These are phyloP conservation scores for Rhombomys opimus DNA, from an alignment of 2,113 vertebrate species.

Conservation along the genomic window DNA sequence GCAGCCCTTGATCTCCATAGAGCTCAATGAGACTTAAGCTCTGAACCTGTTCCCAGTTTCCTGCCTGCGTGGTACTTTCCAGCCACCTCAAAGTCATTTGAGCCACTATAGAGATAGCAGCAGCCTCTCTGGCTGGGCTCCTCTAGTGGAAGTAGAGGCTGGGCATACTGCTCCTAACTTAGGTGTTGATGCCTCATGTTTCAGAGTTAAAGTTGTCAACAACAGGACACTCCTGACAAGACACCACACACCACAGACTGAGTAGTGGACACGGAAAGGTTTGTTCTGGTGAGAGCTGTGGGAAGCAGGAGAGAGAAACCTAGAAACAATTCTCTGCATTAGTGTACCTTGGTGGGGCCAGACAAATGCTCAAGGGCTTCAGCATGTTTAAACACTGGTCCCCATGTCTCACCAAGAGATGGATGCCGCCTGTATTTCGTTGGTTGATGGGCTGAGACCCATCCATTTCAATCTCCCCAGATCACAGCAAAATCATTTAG, in stretches of 20 bases:
- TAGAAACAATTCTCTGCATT: neutral
- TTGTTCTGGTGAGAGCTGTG: neutral
- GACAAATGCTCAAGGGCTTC: neutral
- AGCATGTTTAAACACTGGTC: neutral
- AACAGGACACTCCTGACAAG: neutral
- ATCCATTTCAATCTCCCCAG: constrained; percentile 76
- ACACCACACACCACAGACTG: fast-evolving
- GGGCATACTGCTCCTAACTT: neutral
- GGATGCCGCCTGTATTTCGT: constrained; percentile 44
- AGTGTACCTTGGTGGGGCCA: neutral
- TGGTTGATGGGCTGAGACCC: constrained; percentile 68
- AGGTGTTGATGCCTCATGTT: neutral
- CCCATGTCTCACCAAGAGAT: neutral
- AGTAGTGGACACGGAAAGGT: neutral
- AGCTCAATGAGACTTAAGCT: neutral
- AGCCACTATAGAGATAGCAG: neutral
- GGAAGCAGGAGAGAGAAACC: neutral
- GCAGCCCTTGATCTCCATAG: neutral
- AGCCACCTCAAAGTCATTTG: neutral
- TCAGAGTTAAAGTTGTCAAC: neutral
- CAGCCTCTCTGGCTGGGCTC: neutral
- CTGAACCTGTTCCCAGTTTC: neutral
- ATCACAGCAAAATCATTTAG: constrained; percentile 67
- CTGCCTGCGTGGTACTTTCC: neutral
- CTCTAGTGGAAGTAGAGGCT: neutral